phyloP scores from a whole-genome alignment of 2,113 vertebrate species.

The Spilogale gracilis region DNA sequence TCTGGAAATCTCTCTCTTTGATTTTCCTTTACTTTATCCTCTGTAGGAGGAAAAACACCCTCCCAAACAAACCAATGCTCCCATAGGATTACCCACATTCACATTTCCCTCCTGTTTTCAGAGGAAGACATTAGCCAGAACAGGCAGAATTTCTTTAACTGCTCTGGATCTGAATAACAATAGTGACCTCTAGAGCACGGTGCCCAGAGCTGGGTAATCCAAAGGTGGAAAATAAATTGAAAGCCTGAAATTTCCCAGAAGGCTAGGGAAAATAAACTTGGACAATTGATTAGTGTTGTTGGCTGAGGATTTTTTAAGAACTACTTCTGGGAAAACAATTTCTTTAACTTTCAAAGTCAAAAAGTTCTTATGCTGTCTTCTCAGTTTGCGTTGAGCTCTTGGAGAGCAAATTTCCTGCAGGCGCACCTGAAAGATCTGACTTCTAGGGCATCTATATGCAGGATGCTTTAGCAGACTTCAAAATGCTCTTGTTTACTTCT shows the following conservation, averaged over 20 bases:
- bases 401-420: neutral
- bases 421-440: neutral
- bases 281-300: neutral
- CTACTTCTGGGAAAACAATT: neutral
- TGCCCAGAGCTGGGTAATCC: neutral
- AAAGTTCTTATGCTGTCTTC: neutral
- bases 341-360: neutral
- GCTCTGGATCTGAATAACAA: neutral
- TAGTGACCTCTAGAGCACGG: neutral
- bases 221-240: neutral
- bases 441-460: rapidly evolving
- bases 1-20: neutral
- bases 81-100: neutral
- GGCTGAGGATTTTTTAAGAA: neutral
- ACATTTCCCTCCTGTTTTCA: neutral
- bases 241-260: neutral
- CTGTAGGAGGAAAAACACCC: neutral
- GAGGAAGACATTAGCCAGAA: neutral
- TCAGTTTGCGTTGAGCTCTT: neutral
- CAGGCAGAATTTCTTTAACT: neutral
- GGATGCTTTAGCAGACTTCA: neutral
- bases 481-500: neutral
- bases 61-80: neutral
- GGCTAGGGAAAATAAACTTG: neutral
- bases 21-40: neutral